Evolutionary conservation across 2,888 invertebrate species (phyloP).

Genomic region (Harpagoxenus sublaevis): DNA sequence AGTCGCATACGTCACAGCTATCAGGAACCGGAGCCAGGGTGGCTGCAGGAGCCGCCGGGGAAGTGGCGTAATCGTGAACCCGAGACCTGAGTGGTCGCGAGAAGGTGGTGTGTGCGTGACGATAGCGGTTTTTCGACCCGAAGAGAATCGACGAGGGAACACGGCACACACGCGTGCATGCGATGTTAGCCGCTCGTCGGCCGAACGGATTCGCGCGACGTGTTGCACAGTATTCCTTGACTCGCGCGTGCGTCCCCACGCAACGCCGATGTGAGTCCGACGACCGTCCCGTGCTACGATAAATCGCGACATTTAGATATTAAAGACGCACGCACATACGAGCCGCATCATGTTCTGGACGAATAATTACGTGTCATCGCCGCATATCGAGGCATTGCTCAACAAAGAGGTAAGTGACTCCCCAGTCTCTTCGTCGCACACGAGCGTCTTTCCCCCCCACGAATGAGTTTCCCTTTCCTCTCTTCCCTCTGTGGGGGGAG

Average conservation of each 20-base stretch:
- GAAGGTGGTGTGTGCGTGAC: conserved; percentile 13
- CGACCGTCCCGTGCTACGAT: conserved; percentile 61
- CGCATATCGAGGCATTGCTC: conserved; percentile 92
- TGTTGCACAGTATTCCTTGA: conserved; percentile 64
- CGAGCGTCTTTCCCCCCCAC: conserved; percentile 1
- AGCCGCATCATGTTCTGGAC: conserved; percentile 92
- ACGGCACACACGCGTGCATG: conserved; percentile 63
- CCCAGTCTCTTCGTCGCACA: background rate
- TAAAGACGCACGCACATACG: background rate
- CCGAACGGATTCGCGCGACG: conserved; percentile 56
- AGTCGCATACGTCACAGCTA: background rate
- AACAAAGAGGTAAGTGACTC: conserved; percentile 90
- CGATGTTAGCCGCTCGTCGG: conserved; percentile 71
- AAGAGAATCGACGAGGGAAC: conserved; percentile 8
- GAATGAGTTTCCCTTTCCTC: background rate
- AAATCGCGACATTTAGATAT: conserved; percentile 49
- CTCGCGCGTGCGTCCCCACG: conserved; percentile 51
- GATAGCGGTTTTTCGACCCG: conserved; percentile 18
- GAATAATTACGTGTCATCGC: conserved; percentile 91
- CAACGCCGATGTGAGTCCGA: conserved; percentile 69
- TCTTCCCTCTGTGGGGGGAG: background rate
- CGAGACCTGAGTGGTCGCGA: background rate
- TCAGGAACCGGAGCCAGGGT: background rate
- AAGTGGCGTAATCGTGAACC: background rate
- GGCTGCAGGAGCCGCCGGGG: background rate